These are phyloP conservation scores for Platanista minor DNA, from an alignment of 2,113 vertebrate species.

Conservation along the genomic window DNA sequence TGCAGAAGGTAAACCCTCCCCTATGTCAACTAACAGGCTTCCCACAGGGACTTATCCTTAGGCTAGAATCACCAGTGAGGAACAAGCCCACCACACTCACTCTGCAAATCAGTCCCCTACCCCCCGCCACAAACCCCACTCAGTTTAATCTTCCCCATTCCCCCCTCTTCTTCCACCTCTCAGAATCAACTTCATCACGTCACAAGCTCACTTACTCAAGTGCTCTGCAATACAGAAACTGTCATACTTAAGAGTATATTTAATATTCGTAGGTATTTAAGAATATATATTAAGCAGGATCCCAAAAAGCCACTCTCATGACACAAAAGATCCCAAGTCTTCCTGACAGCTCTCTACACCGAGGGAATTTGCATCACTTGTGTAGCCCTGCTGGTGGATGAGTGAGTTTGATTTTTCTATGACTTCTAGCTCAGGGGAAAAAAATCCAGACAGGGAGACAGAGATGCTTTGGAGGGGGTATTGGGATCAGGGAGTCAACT, in stretches of 20 bases:
- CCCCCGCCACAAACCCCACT: neutral
- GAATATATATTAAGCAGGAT: neutral
- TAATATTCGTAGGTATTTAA: neutral
- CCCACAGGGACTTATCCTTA: neutral
- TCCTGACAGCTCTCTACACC: neutral
- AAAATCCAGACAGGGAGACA: neutral
- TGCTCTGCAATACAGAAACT: neutral
- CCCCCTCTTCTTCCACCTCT: neutral
- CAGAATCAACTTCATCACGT: neutral
- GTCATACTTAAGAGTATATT: neutral
- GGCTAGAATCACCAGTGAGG: neutral
- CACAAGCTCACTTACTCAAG: neutral
- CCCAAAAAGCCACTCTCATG: neutral
- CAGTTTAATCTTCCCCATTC: neutral
- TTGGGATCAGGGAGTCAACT: neutral
- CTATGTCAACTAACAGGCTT: neutral
- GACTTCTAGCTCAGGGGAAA: conserved; percentile 45
- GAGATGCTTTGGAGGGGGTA: neutral
- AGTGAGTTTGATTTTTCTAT: conserved; percentile 23
- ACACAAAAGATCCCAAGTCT: neutral
- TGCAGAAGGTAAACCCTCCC: conserved; percentile 16
- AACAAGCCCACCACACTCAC: neutral
- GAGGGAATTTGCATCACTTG: neutral
- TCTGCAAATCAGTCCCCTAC: neutral
- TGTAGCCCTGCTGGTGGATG: neutral